These are phyloP conservation scores for Tethya wilhelma DNA, from an alignment of 37 sponge, comb jelly and placozoan species.

Conservation along the genomic window DNA sequence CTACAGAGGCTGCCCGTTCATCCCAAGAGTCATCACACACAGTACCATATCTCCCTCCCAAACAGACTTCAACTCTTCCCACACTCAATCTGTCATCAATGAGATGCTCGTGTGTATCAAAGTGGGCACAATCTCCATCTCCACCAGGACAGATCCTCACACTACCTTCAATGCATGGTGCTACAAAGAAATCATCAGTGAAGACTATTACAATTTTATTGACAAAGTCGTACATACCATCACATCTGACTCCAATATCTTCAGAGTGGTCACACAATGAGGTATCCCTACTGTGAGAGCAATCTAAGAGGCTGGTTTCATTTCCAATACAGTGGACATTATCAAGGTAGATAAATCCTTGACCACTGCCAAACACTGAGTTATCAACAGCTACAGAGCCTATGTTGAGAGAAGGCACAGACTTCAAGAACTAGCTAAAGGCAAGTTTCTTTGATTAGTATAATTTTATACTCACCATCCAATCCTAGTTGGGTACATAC, in stretches of 20 bases:
- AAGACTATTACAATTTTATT: neutral
- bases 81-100: slow-evolving; percentile 30
- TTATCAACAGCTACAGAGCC: neutral
- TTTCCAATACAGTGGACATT: slow-evolving; percentile 50
- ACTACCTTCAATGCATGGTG: slow-evolving; percentile 16
- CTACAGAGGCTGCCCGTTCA: slow-evolving; percentile 32
- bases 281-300: slow-evolving; percentile 11
- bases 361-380: neutral
- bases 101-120: neutral
- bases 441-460: neutral
- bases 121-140: slow-evolving; percentile 1
- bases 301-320: slow-evolving; percentile 39
- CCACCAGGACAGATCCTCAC: slow-evolving; percentile 8
- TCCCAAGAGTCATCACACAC: slow-evolving; percentile 47
- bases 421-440: neutral
- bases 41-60: slow-evolving; percentile 29
- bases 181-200: neutral
- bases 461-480: no score
- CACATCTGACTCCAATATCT: slow-evolving; percentile 54
- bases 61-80: slow-evolving; percentile 55
- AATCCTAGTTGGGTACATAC: slow-evolving; percentile 29
- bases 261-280: slow-evolving; percentile 22
- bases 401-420: neutral
- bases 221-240: neutral
- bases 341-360: slow-evolving; percentile 5